Base-by-base conservation (phyloP, 2,113 vertebrate species). In the Actenoides lindsayi region DNA sequence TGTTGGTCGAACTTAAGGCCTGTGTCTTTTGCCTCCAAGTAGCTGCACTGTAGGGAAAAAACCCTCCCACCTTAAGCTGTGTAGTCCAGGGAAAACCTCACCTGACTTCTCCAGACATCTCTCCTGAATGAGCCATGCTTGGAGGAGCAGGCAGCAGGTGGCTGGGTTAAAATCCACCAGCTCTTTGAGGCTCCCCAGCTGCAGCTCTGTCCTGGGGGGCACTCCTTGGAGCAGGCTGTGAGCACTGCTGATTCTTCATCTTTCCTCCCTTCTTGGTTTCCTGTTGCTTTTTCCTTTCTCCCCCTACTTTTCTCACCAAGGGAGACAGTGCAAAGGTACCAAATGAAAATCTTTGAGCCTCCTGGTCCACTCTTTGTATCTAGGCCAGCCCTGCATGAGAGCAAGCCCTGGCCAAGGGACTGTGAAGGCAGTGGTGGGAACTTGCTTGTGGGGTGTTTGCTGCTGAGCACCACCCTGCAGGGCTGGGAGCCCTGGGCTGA, bases 81-180 rank as follows among this genome's bases (percentile, higher is more conserved):
- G 11, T 19, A 51, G 42, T 19, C 20, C 10, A 14, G 42, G 57
- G 30, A 85, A 94, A 85, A 27, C 42, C 56, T 80, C 37, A 24
- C 21, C 31, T 48, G 15, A 33, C 21, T 62, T 19, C n/a, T 87
- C 10, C 46, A 81, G 8, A 4, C 7, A 6, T 5, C 14, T 77
- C 37, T 19, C 23, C 39, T 57, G 64, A 65, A 57, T 42, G 50
- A 74, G 4, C 44, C 51, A 28, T 0, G 0, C 35, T 80, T 18
- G 50, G 27, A 62, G 59, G 25, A 60, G 20, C 2, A 4, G 16
- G 44, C 23, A 71, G 39, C 21, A 50, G 31, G 35, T n/a, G 17
- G 4, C 1, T 46, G 48, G 51, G 9, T 80, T 76, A 73, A 80
- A 94, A 57, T 13, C 0, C 0, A 5, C 16, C 11, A 7, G 9